phyloP scores from a whole-genome alignment of 2,888 invertebrate species.

The Drosophila vallismaia region DNA sequence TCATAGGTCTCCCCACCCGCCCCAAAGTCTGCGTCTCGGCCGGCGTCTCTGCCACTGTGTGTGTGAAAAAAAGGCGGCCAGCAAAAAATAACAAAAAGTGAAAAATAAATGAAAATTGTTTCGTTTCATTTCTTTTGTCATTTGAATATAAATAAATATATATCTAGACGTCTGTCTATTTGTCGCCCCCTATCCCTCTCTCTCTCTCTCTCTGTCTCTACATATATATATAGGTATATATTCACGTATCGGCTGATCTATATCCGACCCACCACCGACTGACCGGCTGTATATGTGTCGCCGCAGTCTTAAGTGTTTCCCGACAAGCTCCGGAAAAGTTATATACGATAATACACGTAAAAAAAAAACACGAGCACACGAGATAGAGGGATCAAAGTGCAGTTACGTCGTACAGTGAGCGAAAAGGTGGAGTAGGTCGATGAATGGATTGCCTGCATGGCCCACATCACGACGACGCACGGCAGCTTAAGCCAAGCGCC shows the following conservation, averaged over 20 bases:
- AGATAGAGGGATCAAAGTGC: constrained; percentile 12
- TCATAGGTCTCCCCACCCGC: constrained; percentile 10
- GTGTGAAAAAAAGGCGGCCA: constrained; percentile 35
- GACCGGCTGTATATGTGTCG: neutral
- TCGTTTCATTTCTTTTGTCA: constrained; percentile 78
- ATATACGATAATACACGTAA: constrained; percentile 10
- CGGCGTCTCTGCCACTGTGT: constrained; percentile 18
- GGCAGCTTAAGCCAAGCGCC: constrained; percentile 83
- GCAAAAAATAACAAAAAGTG: constrained; percentile 28
- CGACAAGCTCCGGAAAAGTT: constrained; percentile 2
- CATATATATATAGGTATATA: constrained; percentile 1
- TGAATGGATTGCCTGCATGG: constrained; percentile 83
- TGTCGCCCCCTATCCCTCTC: constrained; percentile 53
- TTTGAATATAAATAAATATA: constrained; percentile 75
- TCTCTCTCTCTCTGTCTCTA: neutral
- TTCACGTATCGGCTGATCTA: constrained; percentile 39
- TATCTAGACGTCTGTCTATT: constrained; percentile 56
- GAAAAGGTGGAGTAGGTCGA: constrained; percentile 59
- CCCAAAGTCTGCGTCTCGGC: constrained; percentile 8
- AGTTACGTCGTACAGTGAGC: constrained; percentile 8
- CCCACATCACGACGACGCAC: constrained; percentile 84
- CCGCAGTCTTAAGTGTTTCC: constrained; percentile 13
- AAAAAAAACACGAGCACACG: neutral
- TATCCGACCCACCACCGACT: constrained; percentile 13
- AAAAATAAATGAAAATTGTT: constrained; percentile 63